These are phyloP conservation scores for Eidolon helvum DNA, from an alignment of 2,113 vertebrate genomes.

Conservation along the genomic window DNA sequence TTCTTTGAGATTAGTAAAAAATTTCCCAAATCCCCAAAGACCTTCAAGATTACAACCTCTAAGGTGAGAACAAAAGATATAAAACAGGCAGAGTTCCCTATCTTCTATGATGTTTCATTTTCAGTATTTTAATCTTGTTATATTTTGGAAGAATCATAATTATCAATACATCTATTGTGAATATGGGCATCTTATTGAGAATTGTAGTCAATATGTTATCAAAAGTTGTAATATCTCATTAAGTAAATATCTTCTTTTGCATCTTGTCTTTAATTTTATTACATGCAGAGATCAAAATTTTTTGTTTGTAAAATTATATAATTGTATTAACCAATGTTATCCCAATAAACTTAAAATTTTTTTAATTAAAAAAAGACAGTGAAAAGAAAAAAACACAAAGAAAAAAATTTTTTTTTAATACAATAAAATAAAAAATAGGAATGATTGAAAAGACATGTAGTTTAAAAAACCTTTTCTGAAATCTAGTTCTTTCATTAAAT, in stretches of 20 bases:
- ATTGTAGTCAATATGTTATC: background rate
- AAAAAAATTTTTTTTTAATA: background rate
- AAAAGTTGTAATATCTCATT: background rate
- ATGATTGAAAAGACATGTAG: background rate
- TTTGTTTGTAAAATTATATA: background rate
- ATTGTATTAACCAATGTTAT: too few species aligned
- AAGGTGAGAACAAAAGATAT: background rate
- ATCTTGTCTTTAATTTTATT: background rate
- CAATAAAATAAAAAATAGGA: background rate
- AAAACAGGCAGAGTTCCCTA: background rate
- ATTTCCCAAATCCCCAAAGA: background rate
- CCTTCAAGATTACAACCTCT: background rate
- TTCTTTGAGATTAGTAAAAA: background rate
- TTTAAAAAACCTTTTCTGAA: background rate
- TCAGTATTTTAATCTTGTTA: background rate
- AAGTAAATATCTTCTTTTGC: background rate
- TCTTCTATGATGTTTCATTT: background rate
- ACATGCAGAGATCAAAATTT: background rate
- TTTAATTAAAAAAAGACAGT: too few species aligned
- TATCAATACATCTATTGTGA: background rate
- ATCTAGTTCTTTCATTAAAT: background rate
- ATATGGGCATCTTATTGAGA: background rate
- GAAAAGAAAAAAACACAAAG: too few species aligned
- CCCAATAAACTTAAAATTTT: too few species aligned
- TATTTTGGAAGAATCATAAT: background rate